Evolutionary conservation across 2,888 invertebrate genomes (phyloP).

Genomic region (Mythimna vitellina): DNA sequence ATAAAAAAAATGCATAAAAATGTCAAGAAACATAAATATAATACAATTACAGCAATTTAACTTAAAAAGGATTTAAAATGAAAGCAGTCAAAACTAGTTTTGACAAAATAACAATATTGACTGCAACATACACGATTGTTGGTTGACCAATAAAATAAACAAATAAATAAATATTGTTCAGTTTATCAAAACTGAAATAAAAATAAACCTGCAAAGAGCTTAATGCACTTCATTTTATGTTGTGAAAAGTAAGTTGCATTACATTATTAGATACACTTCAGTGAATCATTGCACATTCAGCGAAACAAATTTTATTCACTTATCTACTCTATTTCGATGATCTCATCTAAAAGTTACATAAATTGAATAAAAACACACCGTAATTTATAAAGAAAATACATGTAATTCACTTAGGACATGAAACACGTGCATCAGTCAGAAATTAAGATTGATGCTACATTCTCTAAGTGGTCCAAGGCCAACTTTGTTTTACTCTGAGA

Average conservation of each 20-base stretch:
- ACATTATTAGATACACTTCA: not conserved
- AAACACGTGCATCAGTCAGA: constrained; percentile 37
- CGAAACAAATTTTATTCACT: not conserved
- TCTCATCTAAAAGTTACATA: constrained; percentile 21
- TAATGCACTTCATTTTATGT: not conserved
- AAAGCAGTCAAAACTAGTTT: no score
- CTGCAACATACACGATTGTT: no score
- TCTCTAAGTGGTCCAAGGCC: constrained; percentile 55
- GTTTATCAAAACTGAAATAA: no score
- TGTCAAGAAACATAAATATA: no score
- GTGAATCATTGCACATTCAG: not conserved
- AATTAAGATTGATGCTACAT: constrained; percentile 59
- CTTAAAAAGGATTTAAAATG: no score
- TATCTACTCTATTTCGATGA: not conserved
- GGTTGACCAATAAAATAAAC: no score
- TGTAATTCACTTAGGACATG: constrained; percentile 35
- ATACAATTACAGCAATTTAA: no score
- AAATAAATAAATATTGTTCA: no score
- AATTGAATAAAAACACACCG: constrained; percentile 31
- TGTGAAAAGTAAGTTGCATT: not conserved
- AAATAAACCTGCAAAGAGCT: no score
- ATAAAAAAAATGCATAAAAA: no score
- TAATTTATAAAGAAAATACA: constrained; percentile 30
- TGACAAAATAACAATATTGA: no score
- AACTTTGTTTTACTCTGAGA: constrained; percentile 28